Base-by-base conservation (phyloP, 2,888 invertebrate species). In the Hartigia nigra region DNA sequence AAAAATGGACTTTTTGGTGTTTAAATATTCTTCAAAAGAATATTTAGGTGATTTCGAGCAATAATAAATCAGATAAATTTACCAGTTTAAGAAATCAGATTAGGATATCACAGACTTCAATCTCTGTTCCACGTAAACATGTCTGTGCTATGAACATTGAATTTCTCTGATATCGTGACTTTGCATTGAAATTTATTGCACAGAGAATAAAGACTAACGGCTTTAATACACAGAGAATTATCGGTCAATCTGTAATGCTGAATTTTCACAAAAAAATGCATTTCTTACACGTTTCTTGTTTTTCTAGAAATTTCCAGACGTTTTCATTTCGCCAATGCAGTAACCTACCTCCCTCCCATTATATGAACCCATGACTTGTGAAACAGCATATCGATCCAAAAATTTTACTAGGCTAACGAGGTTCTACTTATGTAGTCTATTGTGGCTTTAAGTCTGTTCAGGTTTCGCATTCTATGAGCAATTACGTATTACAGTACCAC, bases 401-500 rank as follows among this genome's bases (percentile, higher is more conserved):
- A 55, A 9, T 23, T 55, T 55, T 23, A 23, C 23, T 23, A 23
- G 23, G 55, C 23, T 9, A 55, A 55, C 55, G 9, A 23, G 9
- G 9, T 23, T 23, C 9, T 55, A 9, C 9, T 55, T 55, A 23
- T 55, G 9, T 23, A 14, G 23, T 55, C 55, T 55, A 23, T 55
- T 55, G 23, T 55, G 23, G 23, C 55, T 55, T 55, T 55, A 55
- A 55, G 55, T 55, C 23, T 55, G 23, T 55, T 55, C 55, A 5
- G 23, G 55, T 55, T 55, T 55, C 23, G 55, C 23, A 55, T 55
- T 55, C 55, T 55, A 55, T 55, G 23, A 55, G 72, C 31, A 72
- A 72, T 31, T 34, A 32, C 23, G 31, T 14, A 36, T 76, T 74
- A 75, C 55, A 72, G 76, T 78, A 81, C 74, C 85, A 85, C 83